A percentile compares a stretch with the other conserved stretches of the same genome.
Evolutionary conservation across 2,113 vertebrate genomes (phyloP).

Genomic region (Bufo bufo): DNA sequence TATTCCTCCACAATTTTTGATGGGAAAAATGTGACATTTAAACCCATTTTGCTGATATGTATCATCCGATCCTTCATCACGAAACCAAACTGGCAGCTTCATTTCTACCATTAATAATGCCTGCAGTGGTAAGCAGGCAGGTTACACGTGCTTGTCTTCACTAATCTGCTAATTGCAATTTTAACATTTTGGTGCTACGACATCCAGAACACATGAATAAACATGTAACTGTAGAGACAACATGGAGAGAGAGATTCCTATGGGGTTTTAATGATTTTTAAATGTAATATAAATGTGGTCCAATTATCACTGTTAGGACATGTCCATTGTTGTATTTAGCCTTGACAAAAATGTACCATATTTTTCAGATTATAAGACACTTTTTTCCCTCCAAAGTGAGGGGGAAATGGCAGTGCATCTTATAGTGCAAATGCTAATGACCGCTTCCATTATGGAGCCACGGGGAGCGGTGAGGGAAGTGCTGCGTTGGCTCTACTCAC

Average conservation of each 20-base stretch:
- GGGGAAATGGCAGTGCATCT: too few relatives aligned
- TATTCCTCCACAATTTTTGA: conserved; percentile 64
- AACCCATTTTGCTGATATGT: conserved; percentile 33
- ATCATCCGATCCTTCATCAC: conserved; percentile 16
- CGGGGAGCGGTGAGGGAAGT: too few relatives aligned
- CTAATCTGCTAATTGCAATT: neutral
- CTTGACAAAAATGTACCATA: too few relatives aligned
- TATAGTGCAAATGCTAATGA: too few relatives aligned
- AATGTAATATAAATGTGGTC: neutral
- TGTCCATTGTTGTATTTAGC: too few relatives aligned
- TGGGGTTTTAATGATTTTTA: neutral
- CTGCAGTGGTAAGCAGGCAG: neutral
- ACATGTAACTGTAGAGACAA: neutral
- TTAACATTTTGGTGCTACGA: neutral
- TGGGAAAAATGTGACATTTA: conserved; percentile 67
- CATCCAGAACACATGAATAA: neutral
- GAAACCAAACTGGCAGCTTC: neutral
- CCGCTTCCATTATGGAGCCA: too few relatives aligned
- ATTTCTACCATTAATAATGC: neutral
- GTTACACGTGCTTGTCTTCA: neutral
- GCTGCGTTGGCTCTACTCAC: too few relatives aligned
- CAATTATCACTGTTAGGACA: neutral
- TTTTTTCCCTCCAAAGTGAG: too few relatives aligned
- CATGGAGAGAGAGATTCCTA: neutral
- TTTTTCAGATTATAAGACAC: too few relatives aligned